A percentile compares a stretch with the other conserved stretches of the same genome.
These are phyloP conservation scores for Melitaea athalia DNA, from an alignment of 2,888 invertebrate species.

Conservation along the genomic window DNA sequence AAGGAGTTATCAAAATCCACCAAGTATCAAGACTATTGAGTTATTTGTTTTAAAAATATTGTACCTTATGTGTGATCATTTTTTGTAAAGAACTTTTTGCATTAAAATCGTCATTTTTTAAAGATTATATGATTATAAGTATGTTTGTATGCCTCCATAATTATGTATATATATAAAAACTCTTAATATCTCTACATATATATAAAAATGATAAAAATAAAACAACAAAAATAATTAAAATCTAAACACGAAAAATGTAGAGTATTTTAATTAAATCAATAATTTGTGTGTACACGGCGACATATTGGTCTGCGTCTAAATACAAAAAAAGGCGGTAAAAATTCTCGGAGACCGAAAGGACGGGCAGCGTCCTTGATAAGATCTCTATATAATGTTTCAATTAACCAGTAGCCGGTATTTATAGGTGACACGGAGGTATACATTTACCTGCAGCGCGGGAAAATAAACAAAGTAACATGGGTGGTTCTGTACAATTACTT, in stretches of 20 bases:
- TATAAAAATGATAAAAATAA: neutral
- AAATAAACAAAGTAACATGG: neutral
- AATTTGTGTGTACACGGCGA: slow-evolving; percentile 26
- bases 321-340: slow-evolving; percentile 33
- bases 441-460: slow-evolving; percentile 59
- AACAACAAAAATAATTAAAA: neutral
- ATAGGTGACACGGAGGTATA: slow-evolving; percentile 68
- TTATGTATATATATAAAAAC: too few species aligned
- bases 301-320: slow-evolving; percentile 19
- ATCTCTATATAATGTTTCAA: slow-evolving; percentile 80
- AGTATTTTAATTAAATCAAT: slow-evolving; percentile 30
- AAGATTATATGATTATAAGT: too few species aligned
- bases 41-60: too few species aligned
- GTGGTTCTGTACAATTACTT: slow-evolving; percentile 16
- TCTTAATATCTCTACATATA: neutral
- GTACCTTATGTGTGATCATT: too few species aligned
- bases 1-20: too few species aligned
- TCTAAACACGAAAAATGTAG: neutral
- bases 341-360: slow-evolving; percentile 57
- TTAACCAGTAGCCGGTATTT: slow-evolving; percentile 80
- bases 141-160: too few species aligned
- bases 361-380: slow-evolving; percentile 68
- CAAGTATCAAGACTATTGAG: too few species aligned
- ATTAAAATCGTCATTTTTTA: too few species aligned
- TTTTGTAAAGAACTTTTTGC: too few species aligned